phyloP scores from a whole-genome alignment of 2,113 vertebrate species.

The Sinocyclocheilus anshuiensis region DNA sequence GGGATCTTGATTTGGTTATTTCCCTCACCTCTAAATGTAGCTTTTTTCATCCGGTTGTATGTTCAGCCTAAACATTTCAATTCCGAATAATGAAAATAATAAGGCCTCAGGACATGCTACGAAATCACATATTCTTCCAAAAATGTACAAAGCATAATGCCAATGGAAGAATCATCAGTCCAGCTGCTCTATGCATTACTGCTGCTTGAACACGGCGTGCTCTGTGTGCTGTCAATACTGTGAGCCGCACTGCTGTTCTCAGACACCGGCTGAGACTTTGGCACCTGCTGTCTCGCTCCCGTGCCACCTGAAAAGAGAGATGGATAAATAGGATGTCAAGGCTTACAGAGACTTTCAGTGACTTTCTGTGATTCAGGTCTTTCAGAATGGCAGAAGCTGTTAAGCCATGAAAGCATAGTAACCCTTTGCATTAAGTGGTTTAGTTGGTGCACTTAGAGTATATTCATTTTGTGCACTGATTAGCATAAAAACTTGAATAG shows the following conservation, averaged over 20 bases:
- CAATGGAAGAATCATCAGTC: background rate
- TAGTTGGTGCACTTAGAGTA: background rate
- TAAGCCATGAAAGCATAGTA: background rate
- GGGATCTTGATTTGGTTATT: constrained; percentile 37
- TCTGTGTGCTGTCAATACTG: constrained; percentile 95
- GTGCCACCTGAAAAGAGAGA: constrained; percentile 76
- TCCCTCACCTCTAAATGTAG: constrained; percentile 21
- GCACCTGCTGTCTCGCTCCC: constrained; percentile 78
- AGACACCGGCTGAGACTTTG: constrained; percentile 81
- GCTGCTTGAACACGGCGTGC: constrained; percentile 96
- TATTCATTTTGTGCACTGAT: background rate
- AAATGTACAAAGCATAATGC: background rate
- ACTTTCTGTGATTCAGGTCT: background rate
- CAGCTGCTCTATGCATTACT: constrained; percentile 80
- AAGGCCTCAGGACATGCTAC: constrained; percentile 19
- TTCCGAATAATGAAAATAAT: background rate
- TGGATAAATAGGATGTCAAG: background rate
- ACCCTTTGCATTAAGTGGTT: background rate
- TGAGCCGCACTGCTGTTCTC: constrained; percentile 94
- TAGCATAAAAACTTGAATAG: too few relatives aligned
- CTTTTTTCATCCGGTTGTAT: constrained; percentile 42
- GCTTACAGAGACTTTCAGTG: background rate
- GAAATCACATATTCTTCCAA: background rate
- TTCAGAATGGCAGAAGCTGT: background rate
- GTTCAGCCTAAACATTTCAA: constrained; percentile 29